phyloP scores from a whole-genome alignment of 2,888 invertebrate genomes.

The Caenorhabditis afra region DNA sequence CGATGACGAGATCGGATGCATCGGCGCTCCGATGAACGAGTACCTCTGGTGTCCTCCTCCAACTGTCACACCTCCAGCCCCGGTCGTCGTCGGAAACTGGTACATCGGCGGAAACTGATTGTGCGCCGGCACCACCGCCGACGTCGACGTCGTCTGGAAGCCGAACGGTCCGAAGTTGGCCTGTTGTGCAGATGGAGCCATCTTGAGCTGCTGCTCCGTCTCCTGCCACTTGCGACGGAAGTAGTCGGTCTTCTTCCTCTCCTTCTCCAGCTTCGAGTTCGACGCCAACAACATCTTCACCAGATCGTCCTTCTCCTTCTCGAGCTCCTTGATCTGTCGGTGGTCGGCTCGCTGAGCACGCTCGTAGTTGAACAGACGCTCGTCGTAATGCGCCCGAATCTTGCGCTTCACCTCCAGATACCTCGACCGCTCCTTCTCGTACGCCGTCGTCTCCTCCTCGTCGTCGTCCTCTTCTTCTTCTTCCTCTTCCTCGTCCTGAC shows the following conservation, averaged over 20 bases:
- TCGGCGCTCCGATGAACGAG: constrained; percentile 48
- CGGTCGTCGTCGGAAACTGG: constrained; percentile 13
- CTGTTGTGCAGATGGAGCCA: not conserved
- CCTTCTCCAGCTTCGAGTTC: constrained; percentile 51
- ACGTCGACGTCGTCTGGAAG: constrained; percentile 44
- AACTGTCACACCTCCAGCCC: too few relatives aligned
- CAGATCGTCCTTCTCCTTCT: constrained; percentile 57
- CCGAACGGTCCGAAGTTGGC: constrained; percentile 22
- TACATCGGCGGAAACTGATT: constrained; percentile 48
- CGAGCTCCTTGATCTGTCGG: constrained; percentile 48
- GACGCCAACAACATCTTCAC: constrained; percentile 48
- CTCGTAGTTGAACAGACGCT: constrained; percentile 48
- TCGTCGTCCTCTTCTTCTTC: constrained; percentile 41
- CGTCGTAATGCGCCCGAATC: constrained; percentile 44
- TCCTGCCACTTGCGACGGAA: constrained; percentile 51
- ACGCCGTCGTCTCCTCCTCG: constrained; percentile 22
- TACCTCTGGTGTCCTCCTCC: constrained; percentile 32
- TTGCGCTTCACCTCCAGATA: constrained; percentile 48
- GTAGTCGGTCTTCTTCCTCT: constrained; percentile 44
- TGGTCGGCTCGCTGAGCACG: constrained; percentile 35
- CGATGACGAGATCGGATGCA: constrained; percentile 55
- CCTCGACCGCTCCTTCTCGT: constrained; percentile 18
- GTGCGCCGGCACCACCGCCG: too few relatives aligned
- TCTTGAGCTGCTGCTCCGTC: constrained; percentile 49
- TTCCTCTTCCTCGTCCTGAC: constrained; percentile 41